These are phyloP conservation scores for Gibbula magus DNA, from an alignment of 2,888 invertebrate species.

Conservation along the genomic window DNA sequence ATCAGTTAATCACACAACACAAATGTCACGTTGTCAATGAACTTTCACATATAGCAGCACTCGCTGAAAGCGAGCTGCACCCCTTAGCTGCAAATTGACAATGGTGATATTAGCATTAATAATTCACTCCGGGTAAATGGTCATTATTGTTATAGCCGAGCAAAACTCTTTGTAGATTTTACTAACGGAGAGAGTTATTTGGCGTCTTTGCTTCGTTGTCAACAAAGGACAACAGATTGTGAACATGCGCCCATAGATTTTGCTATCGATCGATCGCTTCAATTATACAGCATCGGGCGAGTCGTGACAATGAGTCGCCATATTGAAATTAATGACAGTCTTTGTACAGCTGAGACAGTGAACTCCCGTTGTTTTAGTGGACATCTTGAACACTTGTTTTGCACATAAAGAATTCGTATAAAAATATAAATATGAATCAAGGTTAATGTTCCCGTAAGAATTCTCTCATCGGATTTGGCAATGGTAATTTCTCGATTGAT, in stretches of 20 bases:
- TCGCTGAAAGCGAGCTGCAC: no score
- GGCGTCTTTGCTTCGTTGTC: background rate
- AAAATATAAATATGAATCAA: background rate
- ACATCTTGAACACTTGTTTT: background rate
- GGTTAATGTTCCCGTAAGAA: slow-evolving; percentile 41
- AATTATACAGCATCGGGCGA: slow-evolving; percentile 8
- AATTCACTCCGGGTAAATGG: no score
- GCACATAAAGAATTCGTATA: background rate
- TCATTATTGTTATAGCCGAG: no score
- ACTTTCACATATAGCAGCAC: no score
- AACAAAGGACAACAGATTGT: slow-evolving; percentile 16
- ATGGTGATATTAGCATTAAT: no score
- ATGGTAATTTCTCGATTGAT: slow-evolving; percentile 78
- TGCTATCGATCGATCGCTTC: background rate
- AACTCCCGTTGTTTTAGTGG: slow-evolving; percentile 2
- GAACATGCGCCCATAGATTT: slow-evolving; percentile 10
- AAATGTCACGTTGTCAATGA: background rate
- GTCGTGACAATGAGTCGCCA: slow-evolving; percentile 1
- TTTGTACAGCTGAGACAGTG: slow-evolving; percentile 14
- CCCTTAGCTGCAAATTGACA: no score
- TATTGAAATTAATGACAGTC: background rate
- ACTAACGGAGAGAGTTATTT: background rate
- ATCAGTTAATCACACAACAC: background rate
- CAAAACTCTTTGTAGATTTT: background rate
- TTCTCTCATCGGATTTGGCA: slow-evolving; percentile 79